These are phyloP conservation scores for Holotrichia oblita DNA, from an alignment of 1,140 invertebrate genomes.

Conservation along the genomic window DNA sequence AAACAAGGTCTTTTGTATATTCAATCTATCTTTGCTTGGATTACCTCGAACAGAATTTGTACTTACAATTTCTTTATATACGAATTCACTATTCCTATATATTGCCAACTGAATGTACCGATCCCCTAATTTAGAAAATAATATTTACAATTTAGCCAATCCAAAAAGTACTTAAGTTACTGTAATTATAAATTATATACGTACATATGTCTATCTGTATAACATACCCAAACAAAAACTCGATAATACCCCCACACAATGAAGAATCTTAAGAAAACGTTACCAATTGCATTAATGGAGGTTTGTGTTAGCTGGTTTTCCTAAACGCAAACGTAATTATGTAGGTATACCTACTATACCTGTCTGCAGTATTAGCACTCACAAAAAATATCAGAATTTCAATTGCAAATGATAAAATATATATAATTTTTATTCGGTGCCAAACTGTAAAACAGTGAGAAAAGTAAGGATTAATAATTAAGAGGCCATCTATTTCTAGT, in stretches of 20 bases:
- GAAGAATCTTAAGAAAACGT: not conserved
- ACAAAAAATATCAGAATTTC: slow-evolving; percentile 27
- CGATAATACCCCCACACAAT: too few species aligned
- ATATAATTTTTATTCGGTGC: slow-evolving; percentile 1
- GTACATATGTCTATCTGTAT: not conserved
- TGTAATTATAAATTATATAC: not conserved
- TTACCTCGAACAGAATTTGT: not conserved
- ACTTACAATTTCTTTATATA: not conserved
- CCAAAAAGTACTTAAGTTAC: not conserved
- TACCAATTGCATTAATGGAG: not conserved
- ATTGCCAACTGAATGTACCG: not conserved
- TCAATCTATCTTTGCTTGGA: not conserved
- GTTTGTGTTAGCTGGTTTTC: too few species aligned
- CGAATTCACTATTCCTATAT: not conserved
- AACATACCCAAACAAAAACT: not conserved
- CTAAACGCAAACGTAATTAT: not conserved
- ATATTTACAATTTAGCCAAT: not conserved
- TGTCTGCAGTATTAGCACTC: not conserved
- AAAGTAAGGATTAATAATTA: not conserved
- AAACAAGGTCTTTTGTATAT: not conserved
- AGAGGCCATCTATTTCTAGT: not conserved
- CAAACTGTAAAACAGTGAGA: not conserved
- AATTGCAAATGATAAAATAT: slow-evolving; percentile 6
- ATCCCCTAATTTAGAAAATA: not conserved
- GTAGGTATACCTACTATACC: not conserved